phyloP scores from a whole-genome alignment of 2,797 vertebrate genomes.

The Mormyrops attenuatus region DNA sequence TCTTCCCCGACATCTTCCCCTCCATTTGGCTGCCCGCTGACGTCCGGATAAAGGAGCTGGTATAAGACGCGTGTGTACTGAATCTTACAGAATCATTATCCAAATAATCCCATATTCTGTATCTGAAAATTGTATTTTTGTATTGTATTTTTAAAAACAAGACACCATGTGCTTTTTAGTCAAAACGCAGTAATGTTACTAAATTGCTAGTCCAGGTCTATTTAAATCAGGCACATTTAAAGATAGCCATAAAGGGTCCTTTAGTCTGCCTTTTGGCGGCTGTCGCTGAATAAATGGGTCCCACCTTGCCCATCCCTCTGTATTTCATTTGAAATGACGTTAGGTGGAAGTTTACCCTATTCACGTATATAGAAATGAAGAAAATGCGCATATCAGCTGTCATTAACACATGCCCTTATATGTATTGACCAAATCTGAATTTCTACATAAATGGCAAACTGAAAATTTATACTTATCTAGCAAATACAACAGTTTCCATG shows the following conservation, averaged over 20 bases:
- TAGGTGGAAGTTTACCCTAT: not conserved
- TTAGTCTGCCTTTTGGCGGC: conserved; percentile 6
- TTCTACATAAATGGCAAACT: not conserved
- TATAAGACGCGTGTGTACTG: not conserved
- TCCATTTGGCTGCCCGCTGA: conserved; percentile 22
- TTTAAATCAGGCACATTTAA: not conserved
- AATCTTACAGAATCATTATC: not conserved
- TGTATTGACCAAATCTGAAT: not conserved
- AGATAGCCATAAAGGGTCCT: not conserved
- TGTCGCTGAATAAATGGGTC: not conserved
- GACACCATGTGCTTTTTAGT: not conserved
- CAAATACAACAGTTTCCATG: not conserved
- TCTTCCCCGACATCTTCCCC: conserved; percentile 85
- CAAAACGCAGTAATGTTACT: not conserved
- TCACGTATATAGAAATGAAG: not conserved
- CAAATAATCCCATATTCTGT: not conserved
- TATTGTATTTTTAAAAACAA: not conserved
- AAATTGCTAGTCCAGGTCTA: not conserved
- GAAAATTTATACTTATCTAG: not conserved
- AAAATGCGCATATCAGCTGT: not conserved
- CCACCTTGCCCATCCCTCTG: not conserved
- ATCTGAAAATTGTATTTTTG: not conserved
- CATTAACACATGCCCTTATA: not conserved
- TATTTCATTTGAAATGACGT: not conserved
- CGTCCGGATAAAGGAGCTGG: conserved; percentile 8